Percentiles rank a stretch among this genome's conserved stretches.
phyloP scores from a whole-genome alignment of 2,888 invertebrate genomes.

The Listrodromus nycthemerus region DNA sequence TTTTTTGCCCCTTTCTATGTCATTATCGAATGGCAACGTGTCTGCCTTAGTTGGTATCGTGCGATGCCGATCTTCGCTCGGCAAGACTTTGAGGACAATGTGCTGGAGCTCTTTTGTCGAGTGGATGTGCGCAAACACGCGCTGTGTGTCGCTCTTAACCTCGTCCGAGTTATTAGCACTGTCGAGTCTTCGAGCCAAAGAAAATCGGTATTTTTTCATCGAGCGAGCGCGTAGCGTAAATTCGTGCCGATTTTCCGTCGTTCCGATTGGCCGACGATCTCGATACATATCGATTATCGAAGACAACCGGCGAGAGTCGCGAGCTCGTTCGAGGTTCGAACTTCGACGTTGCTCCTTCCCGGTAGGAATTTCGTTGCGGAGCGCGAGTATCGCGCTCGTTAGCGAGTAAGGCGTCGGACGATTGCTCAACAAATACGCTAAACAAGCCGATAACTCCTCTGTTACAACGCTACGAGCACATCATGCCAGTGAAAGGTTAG shows the following conservation, averaged over 20 bases:
- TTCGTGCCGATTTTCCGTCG: too few relatives aligned
- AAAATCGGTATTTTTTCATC: too few relatives aligned
- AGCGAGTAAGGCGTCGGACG: slow-evolving; percentile 69
- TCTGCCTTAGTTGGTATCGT: slow-evolving; percentile 54
- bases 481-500: slow-evolving; percentile 74
- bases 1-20: slow-evolving; percentile 23
- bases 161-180: background rate
- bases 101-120: slow-evolving; percentile 38
- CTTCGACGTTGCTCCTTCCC: background rate
- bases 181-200: background rate
- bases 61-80: slow-evolving; percentile 36
- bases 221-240: too few relatives aligned
- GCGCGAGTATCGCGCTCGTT: slow-evolving; percentile 45
- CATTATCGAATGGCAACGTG: slow-evolving; percentile 60
- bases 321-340: too few relatives aligned
- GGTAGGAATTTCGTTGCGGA: slow-evolving; percentile 33
- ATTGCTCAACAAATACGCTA: slow-evolving; percentile 71
- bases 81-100: slow-evolving; percentile 50
- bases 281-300: too few relatives aligned
- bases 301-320: too few relatives aligned
- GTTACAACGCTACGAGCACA: slow-evolving; percentile 35
- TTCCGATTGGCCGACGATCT: too few relatives aligned
- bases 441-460: slow-evolving; percentile 25
- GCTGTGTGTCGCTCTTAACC: background rate
- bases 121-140: background rate